These are phyloP conservation scores for Anagyrus pseudococci DNA, from an alignment of 2,888 invertebrate species.

Conservation along the genomic window DNA sequence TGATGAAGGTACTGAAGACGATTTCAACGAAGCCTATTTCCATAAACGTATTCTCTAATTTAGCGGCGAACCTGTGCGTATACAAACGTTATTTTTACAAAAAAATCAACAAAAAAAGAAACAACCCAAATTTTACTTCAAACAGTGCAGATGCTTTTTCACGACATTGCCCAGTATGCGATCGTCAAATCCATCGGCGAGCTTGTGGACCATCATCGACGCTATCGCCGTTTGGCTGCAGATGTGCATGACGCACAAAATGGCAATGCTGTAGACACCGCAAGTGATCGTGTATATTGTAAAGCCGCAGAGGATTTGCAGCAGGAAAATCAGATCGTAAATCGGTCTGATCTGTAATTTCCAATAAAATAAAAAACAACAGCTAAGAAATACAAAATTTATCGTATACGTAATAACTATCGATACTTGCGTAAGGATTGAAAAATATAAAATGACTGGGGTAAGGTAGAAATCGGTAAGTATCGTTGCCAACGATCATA, in stretches of 20 bases:
- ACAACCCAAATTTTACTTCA: conserved; percentile 15
- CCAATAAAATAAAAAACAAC: neutral
- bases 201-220: neutral
- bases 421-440: conserved; percentile 36
- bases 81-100: neutral
- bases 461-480: conserved; percentile 41
- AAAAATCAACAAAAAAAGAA: neutral
- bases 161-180: neutral
- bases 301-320: conserved; percentile 12
- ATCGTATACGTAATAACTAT: no score
- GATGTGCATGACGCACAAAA: conserved; percentile 24
- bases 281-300: conserved; percentile 14
- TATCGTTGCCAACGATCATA: conserved; percentile 41
- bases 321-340: conserved; percentile 13
- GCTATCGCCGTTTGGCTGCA: conserved; percentile 12
- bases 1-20: conserved; percentile 40
- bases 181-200: conserved; percentile 8
- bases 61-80: conserved; percentile 14
- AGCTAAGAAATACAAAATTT: no score
- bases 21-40: conserved; percentile 43
- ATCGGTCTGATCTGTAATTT: conserved; percentile 19
- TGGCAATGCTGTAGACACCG: conserved; percentile 13
- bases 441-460: conserved; percentile 45
- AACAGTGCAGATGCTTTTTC: conserved; percentile 7
- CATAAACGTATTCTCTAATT: conserved; percentile 28